These are phyloP conservation scores for Cassiopea xamachana DNA, from an alignment of 30 jellyfish, hydroid and myxozoan species.

Conservation along the genomic window DNA sequence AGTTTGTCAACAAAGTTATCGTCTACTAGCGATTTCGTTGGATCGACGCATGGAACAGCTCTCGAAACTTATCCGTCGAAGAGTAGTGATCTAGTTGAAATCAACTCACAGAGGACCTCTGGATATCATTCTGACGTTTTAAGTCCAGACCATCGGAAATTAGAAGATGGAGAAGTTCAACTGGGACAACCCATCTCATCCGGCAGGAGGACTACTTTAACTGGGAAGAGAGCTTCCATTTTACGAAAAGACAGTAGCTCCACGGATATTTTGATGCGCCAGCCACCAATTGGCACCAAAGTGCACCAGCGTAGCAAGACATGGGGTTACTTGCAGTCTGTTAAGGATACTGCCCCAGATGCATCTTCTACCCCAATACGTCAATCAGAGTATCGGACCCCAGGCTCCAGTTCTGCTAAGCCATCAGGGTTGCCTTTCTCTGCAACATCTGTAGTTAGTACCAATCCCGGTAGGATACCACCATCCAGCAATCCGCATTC, in stretches of 20 bases:
- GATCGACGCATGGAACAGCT: background rate
- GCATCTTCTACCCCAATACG: conserved; percentile 64
- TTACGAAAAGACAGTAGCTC: conserved; percentile 54
- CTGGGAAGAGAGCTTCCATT: background rate
- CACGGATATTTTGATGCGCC: conserved; percentile 64
- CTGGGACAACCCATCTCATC: conserved; percentile 20
- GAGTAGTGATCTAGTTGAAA: conserved; percentile 19
- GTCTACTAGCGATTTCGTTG: background rate
- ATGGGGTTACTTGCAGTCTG: conserved; percentile 50
- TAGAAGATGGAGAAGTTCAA: background rate
- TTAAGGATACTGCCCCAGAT: background rate
- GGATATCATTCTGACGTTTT: conserved; percentile 70
- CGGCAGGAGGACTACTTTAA: background rate
- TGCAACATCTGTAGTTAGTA: background rate
- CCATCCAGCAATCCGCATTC: conserved; percentile 54
- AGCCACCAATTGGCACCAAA: conserved; percentile 75
- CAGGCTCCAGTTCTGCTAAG: background rate
- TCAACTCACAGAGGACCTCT: conserved; percentile 68
- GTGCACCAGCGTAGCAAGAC: conserved; percentile 81
- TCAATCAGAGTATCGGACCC: background rate
- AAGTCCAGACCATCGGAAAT: conserved; percentile 12
- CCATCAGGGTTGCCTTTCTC: conserved; percentile 11
- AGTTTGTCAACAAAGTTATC: background rate
- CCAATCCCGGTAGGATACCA: conserved; percentile 7
- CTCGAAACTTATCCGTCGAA: background rate